phyloP scores from a whole-genome alignment of 2,113 vertebrate species.

The Pica pica region DNA sequence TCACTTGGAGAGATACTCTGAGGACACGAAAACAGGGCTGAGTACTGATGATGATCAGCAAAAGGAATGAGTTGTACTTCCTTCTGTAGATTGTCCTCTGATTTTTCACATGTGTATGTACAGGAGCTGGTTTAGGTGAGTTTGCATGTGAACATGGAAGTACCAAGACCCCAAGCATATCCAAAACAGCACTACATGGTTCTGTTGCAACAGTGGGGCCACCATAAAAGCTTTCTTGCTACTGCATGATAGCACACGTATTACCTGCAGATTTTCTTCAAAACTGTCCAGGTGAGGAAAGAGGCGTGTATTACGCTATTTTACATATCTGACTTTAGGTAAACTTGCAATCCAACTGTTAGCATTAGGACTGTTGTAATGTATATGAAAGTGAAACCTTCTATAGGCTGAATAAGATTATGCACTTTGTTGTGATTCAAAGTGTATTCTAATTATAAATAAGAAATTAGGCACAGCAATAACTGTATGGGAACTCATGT shows the following conservation, averaged over 20 bases:
- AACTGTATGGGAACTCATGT: not conserved
- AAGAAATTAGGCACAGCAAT: not conserved
- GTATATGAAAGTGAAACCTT: not conserved
- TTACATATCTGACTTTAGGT: not conserved
- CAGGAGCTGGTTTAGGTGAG: not conserved
- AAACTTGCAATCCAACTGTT: not conserved
- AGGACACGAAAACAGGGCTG: not conserved
- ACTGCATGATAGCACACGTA: not conserved
- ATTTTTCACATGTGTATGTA: not conserved
- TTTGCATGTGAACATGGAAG: not conserved
- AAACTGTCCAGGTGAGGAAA: not conserved
- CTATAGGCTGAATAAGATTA: not conserved
- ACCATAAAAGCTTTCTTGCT: not conserved
- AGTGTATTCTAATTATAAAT: not conserved
- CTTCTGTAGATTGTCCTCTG: not conserved
- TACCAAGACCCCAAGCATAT: not conserved
- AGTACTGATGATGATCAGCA: not conserved
- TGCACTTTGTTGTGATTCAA: not conserved
- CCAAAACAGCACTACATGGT: not conserved
- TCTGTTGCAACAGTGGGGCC: not conserved
- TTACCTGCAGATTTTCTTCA: not conserved
- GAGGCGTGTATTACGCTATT: not conserved
- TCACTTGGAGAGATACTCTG: not conserved
- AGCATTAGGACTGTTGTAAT: not conserved
- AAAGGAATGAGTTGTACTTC: not conserved